These are phyloP conservation scores for Sander vitreus DNA, from an alignment of 2,113 vertebrate species.

Conservation along the genomic window DNA sequence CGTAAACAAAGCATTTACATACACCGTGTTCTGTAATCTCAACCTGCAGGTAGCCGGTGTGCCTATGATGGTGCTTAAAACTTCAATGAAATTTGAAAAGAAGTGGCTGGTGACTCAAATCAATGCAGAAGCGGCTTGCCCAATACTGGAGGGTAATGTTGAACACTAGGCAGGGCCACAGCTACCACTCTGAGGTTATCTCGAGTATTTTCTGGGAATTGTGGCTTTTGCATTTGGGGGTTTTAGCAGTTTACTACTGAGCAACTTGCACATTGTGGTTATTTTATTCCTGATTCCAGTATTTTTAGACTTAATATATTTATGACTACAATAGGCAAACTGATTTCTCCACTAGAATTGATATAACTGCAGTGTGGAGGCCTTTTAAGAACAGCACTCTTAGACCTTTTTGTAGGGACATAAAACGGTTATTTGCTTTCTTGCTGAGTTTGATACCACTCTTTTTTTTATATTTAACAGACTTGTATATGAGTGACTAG, in stretches of 20 bases:
- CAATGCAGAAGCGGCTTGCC: conserved; percentile 81
- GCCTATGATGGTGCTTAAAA: conserved; percentile 80
- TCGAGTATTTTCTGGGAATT: neutral
- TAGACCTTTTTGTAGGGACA: too few species aligned
- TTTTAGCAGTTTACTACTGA: neutral
- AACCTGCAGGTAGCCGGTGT: conserved; percentile 78
- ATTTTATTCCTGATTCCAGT: too few species aligned
- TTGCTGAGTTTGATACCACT: too few species aligned
- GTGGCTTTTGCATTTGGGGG: neutral
- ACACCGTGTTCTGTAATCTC: neutral
- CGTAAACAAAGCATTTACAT: neutral
- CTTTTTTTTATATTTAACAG: too few species aligned
- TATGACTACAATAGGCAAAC: too few species aligned
- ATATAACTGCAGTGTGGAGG: too few species aligned
- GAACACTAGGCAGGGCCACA: neutral
- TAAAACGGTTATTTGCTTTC: too few species aligned
- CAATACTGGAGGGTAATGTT: conserved; percentile 60
- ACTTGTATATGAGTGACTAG: neutral
- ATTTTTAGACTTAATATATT: neutral
- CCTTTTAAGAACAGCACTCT: too few species aligned
- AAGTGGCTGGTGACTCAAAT: conserved; percentile 78
- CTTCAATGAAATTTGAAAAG: conserved; percentile 81
- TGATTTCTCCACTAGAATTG: neutral
- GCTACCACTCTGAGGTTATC: neutral
- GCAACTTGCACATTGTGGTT: too few species aligned